A percentile compares a stretch with the other conserved stretches of the same genome.
These are phyloP conservation scores for Candidula unifasciata DNA, from an alignment of 2,888 invertebrate genomes.

Conservation along the genomic window DNA sequence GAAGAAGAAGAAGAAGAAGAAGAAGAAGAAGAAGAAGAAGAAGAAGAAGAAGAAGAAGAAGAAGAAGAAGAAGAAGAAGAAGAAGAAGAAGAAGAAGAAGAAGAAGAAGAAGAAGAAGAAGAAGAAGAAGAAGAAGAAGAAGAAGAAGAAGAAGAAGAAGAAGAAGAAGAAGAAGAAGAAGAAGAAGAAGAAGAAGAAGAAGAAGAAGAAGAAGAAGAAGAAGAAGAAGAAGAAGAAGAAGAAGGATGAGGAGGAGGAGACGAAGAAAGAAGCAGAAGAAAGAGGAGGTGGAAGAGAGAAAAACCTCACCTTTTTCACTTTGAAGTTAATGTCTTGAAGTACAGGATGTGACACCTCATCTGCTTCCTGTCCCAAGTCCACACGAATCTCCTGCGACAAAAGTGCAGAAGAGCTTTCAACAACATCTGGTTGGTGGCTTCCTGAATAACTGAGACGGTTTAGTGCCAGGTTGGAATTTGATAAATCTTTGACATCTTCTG, in stretches of 20 bases:
- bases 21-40: no score
- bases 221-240: background rate
- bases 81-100: background rate
- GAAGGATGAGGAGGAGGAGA: background rate
- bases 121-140: background rate
- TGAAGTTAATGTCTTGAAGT: constrained; percentile 31
- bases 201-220: constrained; percentile 1
- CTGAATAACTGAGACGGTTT: background rate
- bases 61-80: background rate
- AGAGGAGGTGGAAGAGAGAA: background rate
- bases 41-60: no score
- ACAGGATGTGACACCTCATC: background rate
- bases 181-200: background rate
- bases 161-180: constrained; percentile 22
- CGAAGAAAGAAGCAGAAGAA: background rate
- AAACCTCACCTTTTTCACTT: constrained; percentile 43
- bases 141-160: background rate
- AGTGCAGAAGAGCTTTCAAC: constrained; percentile 36
- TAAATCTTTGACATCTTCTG: constrained; percentile 30
- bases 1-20: no score
- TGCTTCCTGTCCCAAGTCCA: background rate
- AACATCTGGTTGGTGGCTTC: constrained; percentile 27
- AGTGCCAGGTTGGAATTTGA: constrained; percentile 26
- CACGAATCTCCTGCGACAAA: background rate
- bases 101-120: background rate